These are phyloP conservation scores for Coptodon rendalli DNA, from an alignment of 2,113 vertebrate genomes.

Conservation along the genomic window DNA sequence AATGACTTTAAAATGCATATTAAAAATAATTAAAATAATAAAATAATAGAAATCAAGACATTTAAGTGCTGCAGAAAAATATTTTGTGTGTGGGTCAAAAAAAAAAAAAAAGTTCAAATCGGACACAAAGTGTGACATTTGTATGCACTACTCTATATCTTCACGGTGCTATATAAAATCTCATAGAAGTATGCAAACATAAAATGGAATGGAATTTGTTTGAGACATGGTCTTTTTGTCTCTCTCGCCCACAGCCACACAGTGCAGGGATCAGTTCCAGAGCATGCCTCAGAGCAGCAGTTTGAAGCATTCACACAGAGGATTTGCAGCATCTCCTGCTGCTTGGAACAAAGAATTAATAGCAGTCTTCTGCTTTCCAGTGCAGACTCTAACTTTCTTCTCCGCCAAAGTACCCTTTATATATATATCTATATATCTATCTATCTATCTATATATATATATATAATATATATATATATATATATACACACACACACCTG, in stretches of 20 bases:
- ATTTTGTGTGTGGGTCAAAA: neutral
- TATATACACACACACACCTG: too few species aligned
- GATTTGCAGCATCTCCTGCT: conserved; percentile 56
- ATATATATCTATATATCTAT: rapidly evolving
- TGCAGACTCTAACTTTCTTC: neutral
- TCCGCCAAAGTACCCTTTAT: neutral
- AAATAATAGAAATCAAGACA: neutral
- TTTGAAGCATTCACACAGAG: conserved; percentile 50
- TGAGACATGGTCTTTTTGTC: neutral
- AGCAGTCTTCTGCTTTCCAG: neutral
- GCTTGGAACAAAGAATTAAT: conserved; percentile 23
- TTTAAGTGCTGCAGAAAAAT: neutral
- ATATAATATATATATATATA: too few species aligned
- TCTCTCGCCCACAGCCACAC: neutral
- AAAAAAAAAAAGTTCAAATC: neutral
- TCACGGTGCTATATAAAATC: neutral
- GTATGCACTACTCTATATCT: neutral
- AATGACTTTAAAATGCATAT: neutral
- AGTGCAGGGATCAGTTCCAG: conserved; percentile 61
- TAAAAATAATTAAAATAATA: neutral
- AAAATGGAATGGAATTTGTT: neutral
- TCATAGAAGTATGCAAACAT: neutral
- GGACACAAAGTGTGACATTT: neutral
- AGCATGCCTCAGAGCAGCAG: conserved; percentile 37
- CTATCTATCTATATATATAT: neutral